Percentiles rank a stretch among this genome's conserved stretches.
These are phyloP conservation scores for Oscheius sp. DNA, from an alignment of 2,888 invertebrate genomes.

Conservation along the genomic window DNA sequence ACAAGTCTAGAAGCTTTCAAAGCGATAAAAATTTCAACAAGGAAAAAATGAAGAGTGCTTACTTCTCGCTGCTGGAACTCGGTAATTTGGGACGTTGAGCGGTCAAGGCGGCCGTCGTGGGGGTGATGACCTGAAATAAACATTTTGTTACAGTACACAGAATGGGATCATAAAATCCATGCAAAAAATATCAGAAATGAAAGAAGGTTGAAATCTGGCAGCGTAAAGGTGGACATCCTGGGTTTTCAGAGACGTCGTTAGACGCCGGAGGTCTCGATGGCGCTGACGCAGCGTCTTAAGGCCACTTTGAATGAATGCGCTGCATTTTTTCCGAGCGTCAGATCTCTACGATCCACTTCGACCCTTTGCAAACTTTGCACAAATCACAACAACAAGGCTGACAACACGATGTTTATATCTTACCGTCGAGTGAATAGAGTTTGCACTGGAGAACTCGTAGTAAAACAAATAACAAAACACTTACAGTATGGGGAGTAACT, in stretches of 20 bases:
- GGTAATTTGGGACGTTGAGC: not conserved
- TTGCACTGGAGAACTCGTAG: not conserved
- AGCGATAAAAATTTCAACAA: not conserved
- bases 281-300: too few species aligned
- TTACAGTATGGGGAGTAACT: conserved; percentile 35
- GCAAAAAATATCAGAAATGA: too few species aligned
- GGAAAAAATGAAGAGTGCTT: not conserved
- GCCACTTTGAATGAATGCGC: too few species aligned
- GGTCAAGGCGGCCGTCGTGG: conserved; percentile 13
- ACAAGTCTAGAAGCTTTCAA: not conserved
- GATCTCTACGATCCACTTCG: too few species aligned
- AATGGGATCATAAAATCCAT: too few species aligned
- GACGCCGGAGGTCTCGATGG: too few species aligned
- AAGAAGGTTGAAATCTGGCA: too few species aligned
- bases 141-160: not conserved
- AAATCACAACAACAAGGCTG: not conserved
- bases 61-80: not conserved
- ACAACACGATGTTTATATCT: not conserved
- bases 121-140: conserved; percentile 30
- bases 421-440: not conserved
- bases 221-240: too few species aligned
- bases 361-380: too few species aligned
- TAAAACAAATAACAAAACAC: conserved; percentile 7
- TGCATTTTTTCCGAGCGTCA: too few species aligned
- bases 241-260: too few species aligned